Percentiles rank a stretch among this genome's conserved stretches.
These are phyloP conservation scores for Acipenser ruthenus DNA, from an alignment of 2,797 vertebrate species.

Conservation along the genomic window DNA sequence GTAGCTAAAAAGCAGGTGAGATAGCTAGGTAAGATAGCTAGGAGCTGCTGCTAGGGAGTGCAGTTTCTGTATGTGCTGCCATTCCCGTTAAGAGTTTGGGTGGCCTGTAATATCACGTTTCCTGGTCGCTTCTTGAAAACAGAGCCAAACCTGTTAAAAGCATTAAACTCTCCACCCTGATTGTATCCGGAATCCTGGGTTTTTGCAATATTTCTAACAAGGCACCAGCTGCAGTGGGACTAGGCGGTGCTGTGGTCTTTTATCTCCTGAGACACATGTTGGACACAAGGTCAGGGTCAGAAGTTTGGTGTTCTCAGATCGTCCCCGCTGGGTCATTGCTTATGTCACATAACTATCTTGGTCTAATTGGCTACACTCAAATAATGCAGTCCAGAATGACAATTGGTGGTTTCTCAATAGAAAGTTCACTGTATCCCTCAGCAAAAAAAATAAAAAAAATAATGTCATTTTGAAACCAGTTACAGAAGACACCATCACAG, in stretches of 20 bases:
- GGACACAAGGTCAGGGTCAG: background rate
- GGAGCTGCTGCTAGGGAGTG: background rate
- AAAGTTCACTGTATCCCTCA: too few relatives aligned
- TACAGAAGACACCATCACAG: too few relatives aligned
- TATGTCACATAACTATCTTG: too few relatives aligned
- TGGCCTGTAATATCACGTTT: background rate
- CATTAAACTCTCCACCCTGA: conserved; percentile 31
- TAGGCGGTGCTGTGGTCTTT: background rate
- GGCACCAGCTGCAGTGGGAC: conserved; percentile 8
- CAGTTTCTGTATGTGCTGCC: background rate
- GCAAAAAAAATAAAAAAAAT: too few relatives aligned
- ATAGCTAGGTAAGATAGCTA: background rate
- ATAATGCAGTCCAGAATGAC: too few relatives aligned
- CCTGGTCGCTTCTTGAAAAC: background rate
- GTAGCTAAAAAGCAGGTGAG: background rate
- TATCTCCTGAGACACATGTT: background rate
- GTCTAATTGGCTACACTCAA: too few relatives aligned
- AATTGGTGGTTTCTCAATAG: too few relatives aligned
- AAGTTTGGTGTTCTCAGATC: too few relatives aligned
- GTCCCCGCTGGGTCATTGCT: too few relatives aligned
- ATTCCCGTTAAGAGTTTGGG: background rate
- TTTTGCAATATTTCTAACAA: conserved; percentile 7
- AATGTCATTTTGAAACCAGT: too few relatives aligned
- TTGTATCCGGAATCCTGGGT: conserved; percentile 23
- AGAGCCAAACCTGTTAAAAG: conserved; percentile 33